phyloP scores from a whole-genome alignment of 2,888 invertebrate genomes.

The Leptopilina myrica region DNA sequence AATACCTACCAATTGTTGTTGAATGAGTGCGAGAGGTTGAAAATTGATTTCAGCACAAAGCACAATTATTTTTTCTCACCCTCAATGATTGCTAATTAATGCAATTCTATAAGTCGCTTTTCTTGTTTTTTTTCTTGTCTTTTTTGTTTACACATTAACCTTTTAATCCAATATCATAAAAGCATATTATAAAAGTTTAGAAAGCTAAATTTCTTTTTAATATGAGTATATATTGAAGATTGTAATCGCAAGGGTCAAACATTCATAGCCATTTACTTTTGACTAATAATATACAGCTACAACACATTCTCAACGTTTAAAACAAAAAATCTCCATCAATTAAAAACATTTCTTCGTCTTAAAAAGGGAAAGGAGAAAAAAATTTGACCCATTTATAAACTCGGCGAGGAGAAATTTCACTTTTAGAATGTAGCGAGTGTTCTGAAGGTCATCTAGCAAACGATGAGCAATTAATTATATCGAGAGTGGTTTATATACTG shows the following conservation, averaged over 20 bases:
- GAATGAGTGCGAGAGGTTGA: too few species aligned
- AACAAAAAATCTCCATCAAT: constrained; percentile 10
- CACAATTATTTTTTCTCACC: neutral
- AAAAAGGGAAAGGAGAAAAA: constrained; percentile 5
- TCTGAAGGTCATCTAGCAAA: constrained; percentile 24
- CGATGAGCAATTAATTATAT: constrained; percentile 37
- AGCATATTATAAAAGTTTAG: neutral
- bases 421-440: constrained; percentile 12
- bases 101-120: neutral
- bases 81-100: neutral
- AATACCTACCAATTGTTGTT: too few species aligned
- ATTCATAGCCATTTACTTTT: constrained; percentile 1
- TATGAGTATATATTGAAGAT: neutral
- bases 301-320: constrained; percentile 2
- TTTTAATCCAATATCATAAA: neutral
- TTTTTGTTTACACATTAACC: neutral
- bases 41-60: too few species aligned
- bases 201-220: constrained; percentile 23
- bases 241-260: constrained; percentile 1
- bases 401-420: constrained; percentile 28
- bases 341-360: neutral
- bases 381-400: constrained; percentile 8
- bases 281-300: neutral
- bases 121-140: neutral
- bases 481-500: constrained; percentile 18